Base-by-base conservation (phyloP, 1,140 invertebrate genomes). In the Helicorthomorpha holstii region DNA sequence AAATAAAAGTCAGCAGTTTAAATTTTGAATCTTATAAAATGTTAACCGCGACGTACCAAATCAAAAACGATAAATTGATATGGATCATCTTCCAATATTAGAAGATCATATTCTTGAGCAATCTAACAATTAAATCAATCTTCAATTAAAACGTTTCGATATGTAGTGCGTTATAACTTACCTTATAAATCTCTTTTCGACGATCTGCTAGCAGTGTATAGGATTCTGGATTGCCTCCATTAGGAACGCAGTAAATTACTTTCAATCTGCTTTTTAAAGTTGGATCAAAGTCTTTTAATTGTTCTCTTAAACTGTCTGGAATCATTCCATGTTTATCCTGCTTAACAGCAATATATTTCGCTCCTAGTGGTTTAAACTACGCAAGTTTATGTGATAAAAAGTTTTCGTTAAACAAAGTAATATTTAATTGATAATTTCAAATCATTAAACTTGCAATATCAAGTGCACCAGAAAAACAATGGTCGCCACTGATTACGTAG, bases 21-120 rank as follows among this genome's bases (percentile, higher is more conserved):
- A 49, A 26, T 1, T 57, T 4, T 19, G 42, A 21, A 48, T 4
- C 16, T 34, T 26, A 55, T 48, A 43, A 23, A 42, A 42, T 34
- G 29, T 34, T 34, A 34, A 7, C 16, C 7, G 29, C 7, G 7
- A 7, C 16, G 46, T 58, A 68, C 66, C 57, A 68, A 70, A 52
- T 66, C 66, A 63, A 81, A 86, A 61, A 82, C 78, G 57, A 86
- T 66, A 62, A 80, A 85, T 61, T 77, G 82, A 61, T 85, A 87
- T 1, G 84, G 81, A 69, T 86, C 83, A 61, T 87, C 84, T 63
- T 87, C 84, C 0, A 87, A 59, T 50, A 87, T 84, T 0, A 87
- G 58, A 25, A 87, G 75, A 68, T 86, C 76, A 63, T 82, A 84
- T 59, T 78, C 71, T 63, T 77, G 80, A 22, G 81, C 81, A 57